Evolutionary conservation across 1,140 invertebrate species (phyloP).

Genomic region (Nixonia krombeini): DNA sequence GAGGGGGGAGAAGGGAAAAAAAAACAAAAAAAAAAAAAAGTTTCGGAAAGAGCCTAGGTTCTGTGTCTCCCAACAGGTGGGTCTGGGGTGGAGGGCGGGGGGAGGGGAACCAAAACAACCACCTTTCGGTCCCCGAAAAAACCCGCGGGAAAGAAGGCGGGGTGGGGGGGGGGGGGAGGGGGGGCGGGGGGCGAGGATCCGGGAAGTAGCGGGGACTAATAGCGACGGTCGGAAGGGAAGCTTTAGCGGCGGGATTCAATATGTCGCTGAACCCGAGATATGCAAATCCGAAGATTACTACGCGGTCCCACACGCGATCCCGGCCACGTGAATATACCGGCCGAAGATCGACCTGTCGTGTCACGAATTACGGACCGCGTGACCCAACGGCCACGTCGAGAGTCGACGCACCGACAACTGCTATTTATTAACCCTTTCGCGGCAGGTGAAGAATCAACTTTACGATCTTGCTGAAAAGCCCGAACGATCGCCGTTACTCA

Average conservation of each 20-base stretch:
- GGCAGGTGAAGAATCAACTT: constrained; percentile 20
- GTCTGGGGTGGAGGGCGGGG: no score
- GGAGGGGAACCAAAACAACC: no score
- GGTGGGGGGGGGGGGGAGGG: no score
- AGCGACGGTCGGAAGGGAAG: no score
- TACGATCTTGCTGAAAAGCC: constrained; percentile 22
- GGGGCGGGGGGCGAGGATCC: no score
- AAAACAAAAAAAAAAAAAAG: no score
- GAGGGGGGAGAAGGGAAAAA: no score
- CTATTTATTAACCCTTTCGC: constrained; percentile 41
- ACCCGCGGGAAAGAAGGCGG: no score
- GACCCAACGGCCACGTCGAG: constrained; percentile 18
- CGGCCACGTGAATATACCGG: constrained; percentile 29
- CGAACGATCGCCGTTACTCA: constrained; percentile 20
- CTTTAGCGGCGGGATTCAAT: constrained; percentile 26
- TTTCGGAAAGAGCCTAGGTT: no score
- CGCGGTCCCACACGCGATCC: constrained; percentile 35
- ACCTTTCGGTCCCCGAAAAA: no score
- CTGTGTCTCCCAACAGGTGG: no score
- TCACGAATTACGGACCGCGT: constrained; percentile 17
- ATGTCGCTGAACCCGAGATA: constrained; percentile 44
- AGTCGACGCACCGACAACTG: constrained; percentile 34
- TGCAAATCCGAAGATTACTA: constrained; percentile 46
- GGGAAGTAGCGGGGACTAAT: no score
- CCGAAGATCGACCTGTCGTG: constrained; percentile 32